phyloP scores from a whole-genome alignment of 2,888 invertebrate genomes.

The Deroplatys truncata region DNA sequence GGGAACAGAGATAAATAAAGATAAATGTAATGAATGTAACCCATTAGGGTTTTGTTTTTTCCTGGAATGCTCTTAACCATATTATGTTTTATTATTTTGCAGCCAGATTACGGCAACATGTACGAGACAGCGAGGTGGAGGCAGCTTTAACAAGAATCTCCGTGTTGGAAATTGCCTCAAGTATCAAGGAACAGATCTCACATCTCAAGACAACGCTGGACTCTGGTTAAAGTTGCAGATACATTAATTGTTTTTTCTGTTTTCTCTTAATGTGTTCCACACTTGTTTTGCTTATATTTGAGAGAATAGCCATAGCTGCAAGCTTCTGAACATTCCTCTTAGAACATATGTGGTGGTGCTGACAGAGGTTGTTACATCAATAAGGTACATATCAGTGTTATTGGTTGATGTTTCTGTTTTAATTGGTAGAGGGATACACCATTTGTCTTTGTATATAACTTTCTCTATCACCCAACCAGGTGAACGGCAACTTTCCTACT shows the following conservation, averaged over 20 bases:
- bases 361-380: not conserved
- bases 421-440: too few species aligned
- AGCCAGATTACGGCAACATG: conserved; percentile 19
- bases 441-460: too few species aligned
- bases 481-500: too few species aligned
- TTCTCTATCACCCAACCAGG: too few species aligned
- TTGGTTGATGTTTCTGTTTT: too few species aligned
- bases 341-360: not conserved
- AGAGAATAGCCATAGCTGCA: not conserved
- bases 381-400: too few species aligned
- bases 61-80: too few species aligned
- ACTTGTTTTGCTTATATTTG: not conserved
- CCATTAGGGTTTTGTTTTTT: not conserved
- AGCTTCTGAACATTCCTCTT: not conserved
- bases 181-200: conserved; percentile 14
- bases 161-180: conserved; percentile 2
- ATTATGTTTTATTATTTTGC: not conserved
- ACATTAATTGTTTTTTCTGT: not conserved
- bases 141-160: conserved; percentile 1
- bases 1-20: too few species aligned
- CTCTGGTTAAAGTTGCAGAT: not conserved
- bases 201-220: conserved; percentile 9
- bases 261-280: not conserved
- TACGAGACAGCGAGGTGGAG: conserved; percentile 6
- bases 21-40: too few species aligned